Base-by-base conservation (phyloP, 2,888 invertebrate genomes). In the Rhogogaster chlorosoma region DNA sequence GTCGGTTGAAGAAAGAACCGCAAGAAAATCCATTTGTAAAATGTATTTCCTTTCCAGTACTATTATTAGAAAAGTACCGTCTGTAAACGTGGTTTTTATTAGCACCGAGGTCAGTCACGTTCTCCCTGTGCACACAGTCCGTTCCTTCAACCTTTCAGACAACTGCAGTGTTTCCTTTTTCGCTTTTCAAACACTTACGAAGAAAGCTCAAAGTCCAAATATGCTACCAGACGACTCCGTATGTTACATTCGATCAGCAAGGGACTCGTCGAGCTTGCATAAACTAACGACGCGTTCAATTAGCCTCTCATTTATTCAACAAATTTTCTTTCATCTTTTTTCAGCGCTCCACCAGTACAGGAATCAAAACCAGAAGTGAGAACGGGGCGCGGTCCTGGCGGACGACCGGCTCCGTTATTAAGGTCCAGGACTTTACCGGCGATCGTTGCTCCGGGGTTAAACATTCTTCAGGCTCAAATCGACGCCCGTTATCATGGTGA, bases 351-450 rank as follows among this genome's bases (percentile, higher is more conserved):
- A 2, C 84, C 87, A 67, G 88, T 86, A 85, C 67, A 45, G 83
- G 92, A 92, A 91, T 91, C 91, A 88, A 92, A 91, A 83, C 45
- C 91, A 84, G 91, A 91, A 84, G 82, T 84, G 83, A 91, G 89
- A 86, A 75, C 88, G n/a, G 85, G 86, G 15, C 88, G 95, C 85
- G 94, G 92, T 64, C 89, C 93, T 85, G 93, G 92, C 86, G 88
- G 88, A 84, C 94, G 95, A 57, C 97, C 96, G 32, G 96, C 97
- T 15, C 98, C 98, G 0, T 94, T 98, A 87, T 94, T 98, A 88
- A 96, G 98, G 89, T 98, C 98, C 67, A 95, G 98, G 90, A 98
- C 98, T 7, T 94, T 98, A 86, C 98, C 98, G 67, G 97, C 98
- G 87, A 98, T 98, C 92, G 96, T 98, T 73, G 97, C 97, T 67